Conservation (phyloP, 2,888 invertebrate species). For the Lasioglossum pauxillum region DNA sequence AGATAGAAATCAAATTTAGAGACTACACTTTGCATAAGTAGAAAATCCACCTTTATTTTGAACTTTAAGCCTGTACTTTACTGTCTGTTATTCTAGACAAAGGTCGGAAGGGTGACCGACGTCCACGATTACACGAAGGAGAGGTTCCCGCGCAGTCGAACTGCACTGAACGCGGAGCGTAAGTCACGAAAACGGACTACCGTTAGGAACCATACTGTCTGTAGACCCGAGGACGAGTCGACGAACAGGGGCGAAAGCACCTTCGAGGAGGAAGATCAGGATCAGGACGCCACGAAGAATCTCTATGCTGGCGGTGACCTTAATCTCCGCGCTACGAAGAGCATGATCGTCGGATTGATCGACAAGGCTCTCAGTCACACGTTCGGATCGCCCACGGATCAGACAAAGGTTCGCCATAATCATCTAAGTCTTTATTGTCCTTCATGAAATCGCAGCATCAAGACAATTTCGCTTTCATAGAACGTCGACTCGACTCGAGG, state of each 20-base stretch:
- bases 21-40: neutral
- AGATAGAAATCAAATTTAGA: neutral
- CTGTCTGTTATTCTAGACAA: neutral
- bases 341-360: slow-evolving; percentile 84
- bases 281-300: slow-evolving; percentile 12
- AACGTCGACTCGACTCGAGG: slow-evolving; percentile 19
- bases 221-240: slow-evolving; percentile 13
- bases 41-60: neutral
- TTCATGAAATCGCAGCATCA: neutral
- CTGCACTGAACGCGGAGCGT: slow-evolving; percentile 21
- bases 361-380: slow-evolving; percentile 84
- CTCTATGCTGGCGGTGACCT: slow-evolving; percentile 77
- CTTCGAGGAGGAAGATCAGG: slow-evolving; percentile 19
- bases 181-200: slow-evolving; percentile 14
- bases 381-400: slow-evolving; percentile 78
- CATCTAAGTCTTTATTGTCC: neutral
- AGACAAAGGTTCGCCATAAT: slow-evolving; percentile 54
- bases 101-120: neutral
- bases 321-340: slow-evolving; percentile 84
- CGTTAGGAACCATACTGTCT: neutral
- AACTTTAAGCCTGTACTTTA: neutral
- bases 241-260: slow-evolving; percentile 22
- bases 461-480: slow-evolving; percentile 16
- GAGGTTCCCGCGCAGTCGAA: slow-evolving; percentile 19
- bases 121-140: slow-evolving; percentile 17